phyloP scores from a whole-genome alignment of 2,888 invertebrate species.

The Megamerina dolium region DNA sequence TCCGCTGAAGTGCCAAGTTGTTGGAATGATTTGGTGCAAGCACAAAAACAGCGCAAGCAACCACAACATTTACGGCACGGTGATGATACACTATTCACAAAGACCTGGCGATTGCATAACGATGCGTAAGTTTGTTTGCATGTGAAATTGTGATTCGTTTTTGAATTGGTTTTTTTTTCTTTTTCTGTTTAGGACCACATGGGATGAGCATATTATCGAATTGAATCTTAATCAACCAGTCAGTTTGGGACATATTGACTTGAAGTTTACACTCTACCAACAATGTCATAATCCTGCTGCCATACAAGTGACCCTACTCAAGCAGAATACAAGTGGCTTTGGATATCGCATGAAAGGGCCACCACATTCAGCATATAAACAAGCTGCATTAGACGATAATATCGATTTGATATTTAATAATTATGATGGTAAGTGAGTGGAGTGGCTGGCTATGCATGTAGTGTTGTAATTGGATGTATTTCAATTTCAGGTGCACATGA shows the following conservation, averaged over 20 bases:
- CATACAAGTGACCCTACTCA: slow-evolving; percentile 68
- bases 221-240: slow-evolving; percentile 74
- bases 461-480: slow-evolving; percentile 21
- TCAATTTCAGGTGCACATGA: slow-evolving; percentile 47
- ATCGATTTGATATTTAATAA: slow-evolving; percentile 36
- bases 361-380: slow-evolving; percentile 42
- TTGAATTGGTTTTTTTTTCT: not conserved
- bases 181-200: slow-evolving; percentile 59
- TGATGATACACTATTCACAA: slow-evolving; percentile 66
- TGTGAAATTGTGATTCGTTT: not conserved
- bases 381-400: slow-evolving; percentile 46
- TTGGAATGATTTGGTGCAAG: slow-evolving; percentile 90
- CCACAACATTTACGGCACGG: slow-evolving; percentile 66
- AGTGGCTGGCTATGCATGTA: slow-evolving; percentile 23
- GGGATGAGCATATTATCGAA: slow-evolving; percentile 91
- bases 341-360: slow-evolving; percentile 54
- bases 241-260: slow-evolving; percentile 81
- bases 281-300: slow-evolving; percentile 70
- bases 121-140: slow-evolving; percentile 56
- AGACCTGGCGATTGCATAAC: slow-evolving; percentile 84
- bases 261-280: slow-evolving; percentile 76
- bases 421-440: slow-evolving; percentile 33
- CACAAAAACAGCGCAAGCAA: slow-evolving; percentile 81
- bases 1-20: slow-evolving; percentile 87
- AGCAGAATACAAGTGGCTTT: slow-evolving; percentile 63